Evolutionary conservation across 2,888 invertebrate species (phyloP).

Genomic region (Uropetala carovei): DNA sequence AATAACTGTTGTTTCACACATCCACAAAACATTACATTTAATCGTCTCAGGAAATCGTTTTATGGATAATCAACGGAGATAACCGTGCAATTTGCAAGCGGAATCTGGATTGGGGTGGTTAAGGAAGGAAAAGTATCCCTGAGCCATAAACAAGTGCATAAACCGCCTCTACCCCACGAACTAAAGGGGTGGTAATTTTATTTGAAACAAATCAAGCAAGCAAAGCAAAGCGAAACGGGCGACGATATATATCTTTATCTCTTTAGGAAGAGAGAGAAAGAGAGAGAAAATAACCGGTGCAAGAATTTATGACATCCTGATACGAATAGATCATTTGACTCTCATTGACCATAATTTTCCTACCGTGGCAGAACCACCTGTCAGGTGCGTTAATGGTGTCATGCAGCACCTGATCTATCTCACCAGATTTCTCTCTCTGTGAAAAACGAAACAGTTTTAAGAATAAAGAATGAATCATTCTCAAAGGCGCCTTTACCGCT

Average conservation of each 20-base stretch:
- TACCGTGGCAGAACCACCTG: neutral
- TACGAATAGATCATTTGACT: constrained; percentile 22
- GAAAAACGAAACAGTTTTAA: neutral
- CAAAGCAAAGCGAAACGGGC: neutral
- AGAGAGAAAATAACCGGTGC: neutral
- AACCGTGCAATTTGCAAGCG: no score
- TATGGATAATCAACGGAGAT: no score
- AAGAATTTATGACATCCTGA: constrained; percentile 9
- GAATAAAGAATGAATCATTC: neutral
- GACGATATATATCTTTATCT: constrained; percentile 9
- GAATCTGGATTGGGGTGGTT: neutral
- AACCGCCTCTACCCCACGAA: neutral
- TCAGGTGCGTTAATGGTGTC: constrained; percentile 12
- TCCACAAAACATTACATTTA: no score
- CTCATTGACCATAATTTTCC: constrained; percentile 22
- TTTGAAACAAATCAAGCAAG: constrained; percentile 8
- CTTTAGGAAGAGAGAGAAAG: constrained; percentile 16
- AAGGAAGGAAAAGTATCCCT: neutral
- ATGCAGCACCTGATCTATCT: constrained; percentile 23
- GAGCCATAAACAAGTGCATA: constrained; percentile 5
- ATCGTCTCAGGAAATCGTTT: no score
- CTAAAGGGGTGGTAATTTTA: neutral
- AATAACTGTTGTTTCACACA: no score
- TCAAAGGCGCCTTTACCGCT: neutral
- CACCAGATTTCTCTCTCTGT: neutral